These are phyloP conservation scores for Megaceryle maxima DNA, from an alignment of 2,113 vertebrate species.

Conservation along the genomic window DNA sequence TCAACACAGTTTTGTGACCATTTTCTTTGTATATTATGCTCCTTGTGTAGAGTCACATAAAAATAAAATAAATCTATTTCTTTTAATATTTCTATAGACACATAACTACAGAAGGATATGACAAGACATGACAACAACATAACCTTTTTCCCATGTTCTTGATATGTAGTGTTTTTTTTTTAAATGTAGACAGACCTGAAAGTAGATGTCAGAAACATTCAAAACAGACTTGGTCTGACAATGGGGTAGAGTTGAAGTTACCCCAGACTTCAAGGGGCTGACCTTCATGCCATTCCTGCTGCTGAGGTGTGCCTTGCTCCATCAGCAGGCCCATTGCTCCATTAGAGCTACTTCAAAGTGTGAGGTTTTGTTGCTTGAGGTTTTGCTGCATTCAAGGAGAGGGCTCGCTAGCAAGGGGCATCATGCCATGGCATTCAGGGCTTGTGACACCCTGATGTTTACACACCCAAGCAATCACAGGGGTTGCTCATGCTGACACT, in stretches of 20 bases:
- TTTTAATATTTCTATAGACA: slow-evolving; percentile 59
- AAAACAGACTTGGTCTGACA: slow-evolving; percentile 4
- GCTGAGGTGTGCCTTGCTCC: not conserved
- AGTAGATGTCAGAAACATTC: slow-evolving; percentile 28
- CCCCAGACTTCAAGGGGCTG: not conserved
- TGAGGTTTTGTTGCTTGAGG: not conserved
- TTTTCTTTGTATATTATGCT: not conserved
- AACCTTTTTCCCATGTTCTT: slow-evolving; percentile 27
- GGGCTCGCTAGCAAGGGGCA: not conserved
- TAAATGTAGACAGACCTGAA: not conserved
- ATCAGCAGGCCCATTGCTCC: not conserved
- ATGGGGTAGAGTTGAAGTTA: not conserved
- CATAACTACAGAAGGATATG: not conserved
- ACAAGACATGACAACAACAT: slow-evolving; percentile 11
- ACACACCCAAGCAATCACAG: not conserved
- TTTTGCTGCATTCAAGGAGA: not conserved
- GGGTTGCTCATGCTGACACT: accelerated
- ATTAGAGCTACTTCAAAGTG: not conserved
- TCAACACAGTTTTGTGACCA: not conserved
- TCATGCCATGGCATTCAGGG: not conserved
- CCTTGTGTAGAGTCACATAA: not conserved
- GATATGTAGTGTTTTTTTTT: not conserved
- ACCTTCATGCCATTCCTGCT: not conserved
- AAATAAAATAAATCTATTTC: slow-evolving; percentile 44
- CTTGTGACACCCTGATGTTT: not conserved